Base-by-base conservation (phyloP, 2,888 invertebrate species). In the Drosophila paucipuncta region DNA sequence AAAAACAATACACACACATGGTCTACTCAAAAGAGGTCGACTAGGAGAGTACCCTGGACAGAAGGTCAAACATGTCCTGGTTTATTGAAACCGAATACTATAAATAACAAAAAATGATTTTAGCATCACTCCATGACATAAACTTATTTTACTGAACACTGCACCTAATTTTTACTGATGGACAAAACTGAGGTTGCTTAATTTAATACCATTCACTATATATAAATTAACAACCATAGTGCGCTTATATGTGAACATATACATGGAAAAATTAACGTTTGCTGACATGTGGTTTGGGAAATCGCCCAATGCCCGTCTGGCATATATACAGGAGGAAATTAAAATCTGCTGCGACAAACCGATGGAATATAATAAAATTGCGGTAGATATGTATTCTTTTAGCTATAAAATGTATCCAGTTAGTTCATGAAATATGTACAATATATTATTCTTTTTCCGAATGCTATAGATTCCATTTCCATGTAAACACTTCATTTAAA, bases 1-100 rank as follows among this genome's bases (percentile, higher is more conserved):
- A 70, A 53, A 59, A 54, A 55, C 18, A 72, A 67, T 58, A 76
- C n/a, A 28, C 28, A 30, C 33, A 52, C 30, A 30, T 25, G 47
- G 47, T 16, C 16, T 47, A 25, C 4, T 28, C 16, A 4, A 25
- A 25, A 9, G 25, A 47, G 25, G 47, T 47, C 47, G 47, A 47
- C 47, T 47, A 16, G 4, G 25, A 47, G 25, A 47, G 47, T 28
- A 47, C 47, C 47, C 25, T 47, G 9, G 22, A 47, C 7, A 25
- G 16, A 9, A 16, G 9, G 31, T 9, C 25, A 16, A 16, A 4
- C 4, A 47, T 28, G 16, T 16, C 25, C 25, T 47, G 47, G 47
- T 47, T 47, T 16, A 25, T 47, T 25, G 4, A 9, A 47, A 47
- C 9, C 9, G 16, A 47, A 47, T 47, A 9, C 22, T 9, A 47